Conservation (phyloP, 2,888 invertebrate genomes). For the Anticlea derivata region DNA sequence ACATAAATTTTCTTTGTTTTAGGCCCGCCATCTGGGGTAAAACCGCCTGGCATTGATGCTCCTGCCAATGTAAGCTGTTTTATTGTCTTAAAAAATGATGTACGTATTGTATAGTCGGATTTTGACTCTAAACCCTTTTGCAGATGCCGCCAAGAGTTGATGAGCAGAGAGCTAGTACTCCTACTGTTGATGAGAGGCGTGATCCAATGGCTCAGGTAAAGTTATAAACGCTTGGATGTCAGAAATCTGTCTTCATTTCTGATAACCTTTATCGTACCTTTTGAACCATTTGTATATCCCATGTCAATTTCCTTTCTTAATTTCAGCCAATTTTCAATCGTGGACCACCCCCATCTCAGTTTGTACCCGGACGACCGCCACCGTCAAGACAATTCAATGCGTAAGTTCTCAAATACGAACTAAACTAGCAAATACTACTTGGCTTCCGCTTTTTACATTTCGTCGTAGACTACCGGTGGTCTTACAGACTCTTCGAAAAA, state of each 20-base stretch:
- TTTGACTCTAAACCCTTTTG: conserved; percentile 21
- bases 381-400: conserved; percentile 54
- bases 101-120: neutral
- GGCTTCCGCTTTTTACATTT: too few relatives aligned
- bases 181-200: conserved; percentile 86
- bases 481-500: too few relatives aligned
- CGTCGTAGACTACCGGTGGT: too few relatives aligned
- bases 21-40: conserved; percentile 64
- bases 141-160: conserved; percentile 67
- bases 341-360: conserved; percentile 55
- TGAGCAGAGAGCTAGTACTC: conserved; percentile 88
- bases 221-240: neutral
- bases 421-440: too few relatives aligned
- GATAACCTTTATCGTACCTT: too few relatives aligned
- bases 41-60: conserved; percentile 74
- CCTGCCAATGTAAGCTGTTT: conserved; percentile 48
- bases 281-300: too few relatives aligned
- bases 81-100: too few relatives aligned
- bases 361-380: conserved; percentile 56
- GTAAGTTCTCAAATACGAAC: conserved; percentile 18
- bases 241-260: too few relatives aligned
- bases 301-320: conserved; percentile 4
- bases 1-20: conserved; percentile 49
- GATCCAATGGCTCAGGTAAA: conserved; percentile 68
- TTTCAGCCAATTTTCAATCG: conserved; percentile 62